These are phyloP conservation scores for Aix galericulata DNA, from an alignment of 2,113 vertebrate species.

Conservation along the genomic window DNA sequence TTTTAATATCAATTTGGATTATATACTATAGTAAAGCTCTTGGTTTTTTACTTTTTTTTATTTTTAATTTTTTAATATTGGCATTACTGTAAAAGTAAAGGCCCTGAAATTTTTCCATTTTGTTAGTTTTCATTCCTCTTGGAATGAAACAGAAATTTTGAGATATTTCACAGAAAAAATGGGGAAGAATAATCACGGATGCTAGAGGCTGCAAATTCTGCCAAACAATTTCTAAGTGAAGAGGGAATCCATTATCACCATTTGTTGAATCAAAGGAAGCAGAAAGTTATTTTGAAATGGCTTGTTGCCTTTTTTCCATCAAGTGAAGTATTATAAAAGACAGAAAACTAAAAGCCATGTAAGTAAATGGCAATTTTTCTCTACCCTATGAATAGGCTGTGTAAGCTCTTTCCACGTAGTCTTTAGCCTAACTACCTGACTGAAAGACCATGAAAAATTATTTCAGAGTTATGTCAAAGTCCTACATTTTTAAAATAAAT, in stretches of 20 bases:
- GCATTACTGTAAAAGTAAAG: neutral
- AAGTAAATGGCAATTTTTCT: neutral
- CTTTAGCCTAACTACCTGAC: neutral
- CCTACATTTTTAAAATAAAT: neutral
- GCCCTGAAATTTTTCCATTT: neutral
- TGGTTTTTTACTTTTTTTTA: neutral
- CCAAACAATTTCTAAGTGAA: slow-evolving; percentile 31
- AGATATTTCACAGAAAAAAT: neutral
- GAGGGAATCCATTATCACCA: slow-evolving; percentile 9
- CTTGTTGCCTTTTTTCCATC: neutral
- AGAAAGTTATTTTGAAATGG: slow-evolving; percentile 47
- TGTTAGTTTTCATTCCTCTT: neutral
- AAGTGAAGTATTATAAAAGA: neutral
- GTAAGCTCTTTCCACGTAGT: neutral
- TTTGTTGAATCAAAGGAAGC: slow-evolving; percentile 24
- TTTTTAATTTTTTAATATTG: neutral
- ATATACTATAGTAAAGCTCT: neutral
- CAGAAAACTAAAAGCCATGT: neutral
- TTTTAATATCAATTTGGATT: neutral
- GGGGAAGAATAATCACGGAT: slow-evolving; percentile 9
- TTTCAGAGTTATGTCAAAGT: neutral
- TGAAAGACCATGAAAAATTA: neutral
- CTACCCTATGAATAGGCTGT: neutral
- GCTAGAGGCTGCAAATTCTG: neutral
- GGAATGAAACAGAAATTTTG: neutral